Evolutionary conservation across 2,113 vertebrate species (phyloP).

Genomic region (Python bivittatus): DNA sequence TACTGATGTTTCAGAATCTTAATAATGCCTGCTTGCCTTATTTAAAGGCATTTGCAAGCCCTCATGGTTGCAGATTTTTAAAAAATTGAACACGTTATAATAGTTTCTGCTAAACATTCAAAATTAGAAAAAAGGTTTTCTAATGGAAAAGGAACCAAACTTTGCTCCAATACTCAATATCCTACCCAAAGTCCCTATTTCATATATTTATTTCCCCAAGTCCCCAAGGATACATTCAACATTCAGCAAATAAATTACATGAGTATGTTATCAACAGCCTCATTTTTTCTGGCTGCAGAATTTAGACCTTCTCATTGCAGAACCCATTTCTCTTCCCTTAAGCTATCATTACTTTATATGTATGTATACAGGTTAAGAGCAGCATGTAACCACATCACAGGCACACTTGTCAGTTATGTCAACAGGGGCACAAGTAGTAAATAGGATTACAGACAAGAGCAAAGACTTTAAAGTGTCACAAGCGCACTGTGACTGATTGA

Average conservation of each 20-base stretch:
- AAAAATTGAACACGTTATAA: not conserved
- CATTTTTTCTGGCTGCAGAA: not conserved
- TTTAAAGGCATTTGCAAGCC: not conserved
- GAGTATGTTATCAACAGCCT: not conserved
- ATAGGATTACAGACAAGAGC: constrained; percentile 16
- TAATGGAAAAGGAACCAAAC: not conserved
- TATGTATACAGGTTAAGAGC: not conserved
- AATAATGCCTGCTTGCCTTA: not conserved
- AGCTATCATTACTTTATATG: not conserved
- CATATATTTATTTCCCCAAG: not conserved
- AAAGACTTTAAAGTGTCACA: constrained; percentile 23
- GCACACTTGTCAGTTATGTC: constrained; percentile 27
- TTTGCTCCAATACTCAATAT: not conserved
- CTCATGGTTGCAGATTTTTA: not conserved
- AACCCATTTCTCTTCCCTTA: not conserved
- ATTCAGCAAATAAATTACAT: not conserved
- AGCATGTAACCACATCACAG: constrained; percentile 9
- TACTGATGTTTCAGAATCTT: not conserved
- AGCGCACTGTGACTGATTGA: constrained; percentile 34
- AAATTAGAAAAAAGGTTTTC: not conserved
- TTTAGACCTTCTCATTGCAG: not conserved
- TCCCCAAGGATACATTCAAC: not conserved
- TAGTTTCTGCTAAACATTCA: not conserved
- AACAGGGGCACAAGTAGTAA: constrained; percentile 3
- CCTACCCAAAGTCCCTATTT: not conserved